These are phyloP conservation scores for Parthenolecanium corni DNA, from an alignment of 2,888 invertebrate species.

Conservation along the genomic window DNA sequence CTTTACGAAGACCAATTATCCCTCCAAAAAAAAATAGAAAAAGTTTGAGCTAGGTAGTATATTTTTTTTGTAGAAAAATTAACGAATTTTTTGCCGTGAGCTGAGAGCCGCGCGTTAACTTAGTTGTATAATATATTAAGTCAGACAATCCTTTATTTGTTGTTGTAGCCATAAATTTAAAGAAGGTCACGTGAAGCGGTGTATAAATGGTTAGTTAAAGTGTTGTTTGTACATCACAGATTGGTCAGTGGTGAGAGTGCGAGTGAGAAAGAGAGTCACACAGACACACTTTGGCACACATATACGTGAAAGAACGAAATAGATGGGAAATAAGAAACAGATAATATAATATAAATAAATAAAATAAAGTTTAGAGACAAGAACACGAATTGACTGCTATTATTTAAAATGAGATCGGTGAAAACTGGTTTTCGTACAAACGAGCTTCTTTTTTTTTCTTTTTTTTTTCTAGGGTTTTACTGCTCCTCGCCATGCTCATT, in stretches of 20 bases:
- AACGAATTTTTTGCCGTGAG: constrained; percentile 27
- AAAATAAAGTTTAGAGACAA: constrained; percentile 23
- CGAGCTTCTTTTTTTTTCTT: constrained; percentile 27
- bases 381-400: constrained; percentile 28
- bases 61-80: constrained; percentile 23
- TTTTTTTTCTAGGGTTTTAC: neutral
- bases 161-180: constrained; percentile 29
- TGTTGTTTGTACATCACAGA: constrained; percentile 28
- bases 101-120: constrained; percentile 11
- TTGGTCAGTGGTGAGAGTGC: constrained; percentile 11
- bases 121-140: constrained; percentile 29
- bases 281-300: too few relatives aligned
- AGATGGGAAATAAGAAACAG: neutral
- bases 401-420: constrained; percentile 28
- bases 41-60: constrained; percentile 23
- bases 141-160: constrained; percentile 29
- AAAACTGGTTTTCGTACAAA: constrained; percentile 28
- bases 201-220: constrained; percentile 26
- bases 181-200: constrained; percentile 26
- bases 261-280: too few relatives aligned
- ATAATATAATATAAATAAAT: neutral
- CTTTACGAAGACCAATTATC: constrained; percentile 26
- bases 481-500: too few relatives aligned
- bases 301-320: neutral
- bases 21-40: neutral